These are phyloP conservation scores for Panagrolaimus sp. DNA, from an alignment of 1,140 invertebrate genomes.

Conservation along the genomic window DNA sequence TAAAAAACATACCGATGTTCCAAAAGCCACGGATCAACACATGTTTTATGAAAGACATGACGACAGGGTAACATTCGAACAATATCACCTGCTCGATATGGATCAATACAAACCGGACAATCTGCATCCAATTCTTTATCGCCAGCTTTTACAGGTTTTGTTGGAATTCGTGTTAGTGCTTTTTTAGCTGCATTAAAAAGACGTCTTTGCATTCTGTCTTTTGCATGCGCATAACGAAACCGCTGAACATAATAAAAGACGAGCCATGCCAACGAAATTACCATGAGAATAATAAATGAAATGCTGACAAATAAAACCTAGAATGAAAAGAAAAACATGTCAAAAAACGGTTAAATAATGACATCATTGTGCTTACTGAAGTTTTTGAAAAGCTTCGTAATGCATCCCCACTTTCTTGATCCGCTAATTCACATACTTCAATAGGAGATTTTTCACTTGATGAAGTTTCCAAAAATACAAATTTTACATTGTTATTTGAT, in stretches of 20 bases:
- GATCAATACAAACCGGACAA: slow-evolving; percentile 84
- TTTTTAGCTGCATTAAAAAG: slow-evolving; percentile 81
- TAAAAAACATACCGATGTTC: too few relatives aligned
- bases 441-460: too few relatives aligned
- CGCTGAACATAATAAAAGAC: slow-evolving; percentile 88
- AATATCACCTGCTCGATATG: slow-evolving; percentile 75
- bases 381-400: slow-evolving; percentile 54
- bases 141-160: slow-evolving; percentile 73
- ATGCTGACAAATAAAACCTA: slow-evolving; percentile 80
- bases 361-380: slow-evolving; percentile 31
- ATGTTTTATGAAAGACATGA: slow-evolving; percentile 84
- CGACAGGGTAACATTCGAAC: slow-evolving; percentile 79
- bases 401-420: slow-evolving; percentile 30
- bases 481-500: not conserved
- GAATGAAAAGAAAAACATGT: slow-evolving; percentile 12
- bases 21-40: slow-evolving; percentile 87
- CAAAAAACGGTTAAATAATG: not conserved
- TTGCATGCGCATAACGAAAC: slow-evolving; percentile 74
- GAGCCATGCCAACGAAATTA: slow-evolving; percentile 84
- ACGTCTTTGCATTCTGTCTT: slow-evolving; percentile 72
- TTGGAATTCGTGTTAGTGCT: slow-evolving; percentile 79
- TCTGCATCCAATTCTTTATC: slow-evolving; percentile 79
- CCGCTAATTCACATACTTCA: not conserved
- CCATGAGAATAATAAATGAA: slow-evolving; percentile 86
- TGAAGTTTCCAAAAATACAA: too few relatives aligned